These are phyloP conservation scores for Epirrhoe alternata DNA, from an alignment of 2,888 invertebrate species.

Conservation along the genomic window DNA sequence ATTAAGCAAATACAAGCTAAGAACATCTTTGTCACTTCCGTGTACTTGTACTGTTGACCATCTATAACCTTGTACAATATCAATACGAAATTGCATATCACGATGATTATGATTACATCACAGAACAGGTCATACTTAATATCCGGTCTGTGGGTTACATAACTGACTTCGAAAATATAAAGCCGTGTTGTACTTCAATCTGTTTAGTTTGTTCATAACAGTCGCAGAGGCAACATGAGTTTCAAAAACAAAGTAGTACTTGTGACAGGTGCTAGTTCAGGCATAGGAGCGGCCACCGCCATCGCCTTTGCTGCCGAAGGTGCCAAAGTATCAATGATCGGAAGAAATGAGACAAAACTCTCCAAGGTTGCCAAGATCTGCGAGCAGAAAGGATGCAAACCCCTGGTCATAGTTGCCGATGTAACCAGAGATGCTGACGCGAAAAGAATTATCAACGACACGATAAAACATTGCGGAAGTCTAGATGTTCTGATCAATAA, in stretches of 20 bases:
- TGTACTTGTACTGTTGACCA: not conserved
- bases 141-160: not conserved
- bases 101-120: not conserved
- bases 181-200: not conserved
- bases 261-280: slow-evolving; percentile 87
- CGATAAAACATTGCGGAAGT: slow-evolving; percentile 35
- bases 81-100: not conserved
- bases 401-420: slow-evolving; percentile 37
- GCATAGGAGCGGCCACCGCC: slow-evolving; percentile 87
- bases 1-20: not conserved
- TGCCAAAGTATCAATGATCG: slow-evolving; percentile 85
- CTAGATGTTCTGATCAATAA: slow-evolving; percentile 43
- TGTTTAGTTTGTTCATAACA: slow-evolving; percentile 10
- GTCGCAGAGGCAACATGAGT: slow-evolving; percentile 19
- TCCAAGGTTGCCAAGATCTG: slow-evolving; percentile 73
- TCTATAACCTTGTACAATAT: not conserved
- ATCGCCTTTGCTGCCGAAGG: slow-evolving; percentile 84
- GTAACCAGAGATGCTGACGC: slow-evolving; percentile 37
- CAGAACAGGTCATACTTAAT: not conserved
- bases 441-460: slow-evolving; percentile 35
- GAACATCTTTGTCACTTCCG: not conserved
- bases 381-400: slow-evolving; percentile 31
- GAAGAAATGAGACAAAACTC: slow-evolving; percentile 86
- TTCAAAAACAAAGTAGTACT: slow-evolving; percentile 68
- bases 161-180: slow-evolving; percentile 8